Conservation (phyloP, 2,888 invertebrate genomes). For the Eumacrocentrus americanus region DNA sequence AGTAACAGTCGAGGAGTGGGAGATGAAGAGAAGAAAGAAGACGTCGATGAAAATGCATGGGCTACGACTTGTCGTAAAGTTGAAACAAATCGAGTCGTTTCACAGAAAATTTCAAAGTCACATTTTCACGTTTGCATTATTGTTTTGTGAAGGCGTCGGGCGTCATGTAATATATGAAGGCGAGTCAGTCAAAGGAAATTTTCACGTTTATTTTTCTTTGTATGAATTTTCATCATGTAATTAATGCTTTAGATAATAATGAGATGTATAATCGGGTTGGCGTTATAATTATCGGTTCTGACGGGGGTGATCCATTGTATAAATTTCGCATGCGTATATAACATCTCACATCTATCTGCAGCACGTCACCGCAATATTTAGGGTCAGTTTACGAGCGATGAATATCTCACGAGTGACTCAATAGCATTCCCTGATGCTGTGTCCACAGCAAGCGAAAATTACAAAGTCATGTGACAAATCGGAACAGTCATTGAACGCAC, state of each 20-base stretch:
- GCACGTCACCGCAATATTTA: too few species aligned
- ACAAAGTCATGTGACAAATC: too few species aligned
- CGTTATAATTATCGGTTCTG: too few species aligned
- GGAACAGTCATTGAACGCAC: too few species aligned
- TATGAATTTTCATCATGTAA: neutral
- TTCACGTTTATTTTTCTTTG: neutral
- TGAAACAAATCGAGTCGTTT: constrained; percentile 5
- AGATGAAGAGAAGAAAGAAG: neutral
- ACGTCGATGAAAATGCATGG: constrained; percentile 7
- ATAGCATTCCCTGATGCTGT: too few species aligned
- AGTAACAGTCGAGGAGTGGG: neutral
- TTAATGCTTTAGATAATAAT: neutral
- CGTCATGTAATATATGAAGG: neutral
- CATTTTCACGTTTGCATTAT: constrained; percentile 6
- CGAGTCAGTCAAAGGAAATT: neutral
- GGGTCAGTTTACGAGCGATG: neutral
- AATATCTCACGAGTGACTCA: neutral
- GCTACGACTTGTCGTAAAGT: constrained; percentile 1
- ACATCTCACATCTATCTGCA: too few species aligned
- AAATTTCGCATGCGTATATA: too few species aligned
- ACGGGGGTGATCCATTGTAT: too few species aligned
- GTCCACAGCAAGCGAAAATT: too few species aligned
- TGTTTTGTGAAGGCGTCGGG: neutral
- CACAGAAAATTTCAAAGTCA: constrained; percentile 6
- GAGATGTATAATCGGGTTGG: too few species aligned